phyloP scores from a whole-genome alignment of 2,797 vertebrate species.

The Threskiornis aethiopicus region DNA sequence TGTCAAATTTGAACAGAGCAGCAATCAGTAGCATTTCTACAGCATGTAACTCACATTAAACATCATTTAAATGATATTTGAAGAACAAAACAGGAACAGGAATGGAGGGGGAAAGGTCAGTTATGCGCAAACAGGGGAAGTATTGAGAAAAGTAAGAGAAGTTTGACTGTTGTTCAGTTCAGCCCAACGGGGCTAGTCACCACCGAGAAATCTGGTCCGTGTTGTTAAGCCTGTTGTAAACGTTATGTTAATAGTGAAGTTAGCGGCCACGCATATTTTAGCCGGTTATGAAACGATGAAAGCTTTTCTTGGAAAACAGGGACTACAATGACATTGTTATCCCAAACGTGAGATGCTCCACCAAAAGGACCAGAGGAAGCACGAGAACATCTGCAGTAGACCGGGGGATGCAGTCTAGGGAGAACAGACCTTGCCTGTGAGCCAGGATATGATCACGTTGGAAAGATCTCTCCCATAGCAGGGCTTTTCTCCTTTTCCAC shows the following conservation, averaged over 20 bases:
- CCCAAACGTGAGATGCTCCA: not conserved
- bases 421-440: not conserved
- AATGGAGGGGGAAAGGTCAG: not conserved
- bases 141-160: not conserved
- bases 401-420: too few species aligned
- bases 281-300: not conserved
- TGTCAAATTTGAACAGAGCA: not conserved
- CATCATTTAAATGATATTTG: not conserved
- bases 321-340: not conserved
- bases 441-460: not conserved
- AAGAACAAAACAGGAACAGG: not conserved
- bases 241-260: not conserved
- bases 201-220: not conserved
- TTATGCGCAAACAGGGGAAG: not conserved
- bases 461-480: not conserved
- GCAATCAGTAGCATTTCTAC: accelerated
- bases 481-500: not conserved
- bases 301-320: not conserved
- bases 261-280: not conserved
- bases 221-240: not conserved
- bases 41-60: not conserved
- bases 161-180: not conserved
- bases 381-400: not conserved
- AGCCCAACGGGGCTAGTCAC: not conserved
- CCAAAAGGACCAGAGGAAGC: not conserved